Evolutionary conservation across 1,140 invertebrate species (phyloP).

Genomic region (Drosophila baimaii): DNA sequence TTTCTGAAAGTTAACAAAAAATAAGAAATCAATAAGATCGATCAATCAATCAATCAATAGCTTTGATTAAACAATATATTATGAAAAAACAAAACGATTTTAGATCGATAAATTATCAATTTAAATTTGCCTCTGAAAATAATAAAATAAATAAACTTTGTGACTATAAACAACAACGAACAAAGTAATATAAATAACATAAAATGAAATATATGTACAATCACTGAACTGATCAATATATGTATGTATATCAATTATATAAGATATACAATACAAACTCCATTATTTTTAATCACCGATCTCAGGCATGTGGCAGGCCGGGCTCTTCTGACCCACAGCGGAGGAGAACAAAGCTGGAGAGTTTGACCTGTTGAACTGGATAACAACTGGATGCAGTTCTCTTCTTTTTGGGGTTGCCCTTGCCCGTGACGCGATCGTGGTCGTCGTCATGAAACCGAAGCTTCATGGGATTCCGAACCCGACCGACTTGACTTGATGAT

Average conservation of each 20-base stretch:
- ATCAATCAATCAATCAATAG: too few relatives aligned
- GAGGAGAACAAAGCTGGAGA: neutral
- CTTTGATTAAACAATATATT: too few relatives aligned
- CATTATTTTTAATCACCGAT: neutral
- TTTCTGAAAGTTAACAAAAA: too few relatives aligned
- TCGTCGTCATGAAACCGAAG: neutral
- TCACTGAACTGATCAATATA: too few relatives aligned
- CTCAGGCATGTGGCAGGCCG: neutral
- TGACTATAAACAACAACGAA: neutral
- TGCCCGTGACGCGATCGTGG: slow-evolving; percentile 21
- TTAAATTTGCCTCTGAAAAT: too few relatives aligned
- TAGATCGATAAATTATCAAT: too few relatives aligned
- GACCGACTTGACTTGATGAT: slow-evolving; percentile 1
- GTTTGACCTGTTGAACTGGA: slow-evolving; percentile 13
- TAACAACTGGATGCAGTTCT: slow-evolving; percentile 15
- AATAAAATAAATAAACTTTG: too few relatives aligned
- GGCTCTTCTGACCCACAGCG: slow-evolving; percentile 10
- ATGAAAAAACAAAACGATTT: neutral
- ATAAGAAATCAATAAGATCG: too few relatives aligned
- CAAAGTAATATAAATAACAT: neutral
- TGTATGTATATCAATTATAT: neutral
- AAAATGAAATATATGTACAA: too few relatives aligned
- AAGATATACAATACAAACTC: neutral
- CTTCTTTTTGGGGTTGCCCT: slow-evolving; percentile 27
- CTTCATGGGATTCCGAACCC: neutral